Conservation (phyloP, 2,113 vertebrate genomes). For the Alosa alosa region DNA sequence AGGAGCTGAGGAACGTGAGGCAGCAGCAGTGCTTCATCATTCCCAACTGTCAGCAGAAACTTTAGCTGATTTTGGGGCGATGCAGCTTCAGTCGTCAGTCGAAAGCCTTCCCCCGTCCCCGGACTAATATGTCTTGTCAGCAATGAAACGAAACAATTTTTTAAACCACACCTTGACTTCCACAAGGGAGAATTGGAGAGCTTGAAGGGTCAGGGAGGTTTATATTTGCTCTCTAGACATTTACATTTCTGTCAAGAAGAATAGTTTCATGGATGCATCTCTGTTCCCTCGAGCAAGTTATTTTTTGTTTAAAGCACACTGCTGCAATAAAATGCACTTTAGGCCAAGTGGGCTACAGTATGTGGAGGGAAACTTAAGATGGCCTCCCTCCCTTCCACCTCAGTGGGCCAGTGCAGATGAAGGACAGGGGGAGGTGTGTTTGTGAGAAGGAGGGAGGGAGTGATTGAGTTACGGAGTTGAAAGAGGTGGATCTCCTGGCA, state of each 20-base stretch:
- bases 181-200: neutral
- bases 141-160: neutral
- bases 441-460: neutral
- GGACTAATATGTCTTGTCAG: neutral
- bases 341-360: neutral
- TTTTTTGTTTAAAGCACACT: neutral
- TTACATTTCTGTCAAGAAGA: neutral
- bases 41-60: neutral
- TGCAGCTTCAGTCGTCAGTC: neutral
- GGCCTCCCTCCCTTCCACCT: neutral
- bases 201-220: neutral
- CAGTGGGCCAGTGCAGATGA: constrained; percentile 5
- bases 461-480: neutral
- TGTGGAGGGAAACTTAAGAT: neutral
- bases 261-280: neutral
- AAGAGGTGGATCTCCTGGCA: neutral
- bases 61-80: neutral
- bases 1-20: neutral
- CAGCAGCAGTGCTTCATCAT: neutral
- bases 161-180: neutral
- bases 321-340: neutral
- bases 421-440: neutral
- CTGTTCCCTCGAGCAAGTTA: neutral
- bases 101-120: neutral
- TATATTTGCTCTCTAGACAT: neutral